These are phyloP conservation scores for Eristalis tenax DNA, from an alignment of 2,888 invertebrate genomes.

Conservation along the genomic window DNA sequence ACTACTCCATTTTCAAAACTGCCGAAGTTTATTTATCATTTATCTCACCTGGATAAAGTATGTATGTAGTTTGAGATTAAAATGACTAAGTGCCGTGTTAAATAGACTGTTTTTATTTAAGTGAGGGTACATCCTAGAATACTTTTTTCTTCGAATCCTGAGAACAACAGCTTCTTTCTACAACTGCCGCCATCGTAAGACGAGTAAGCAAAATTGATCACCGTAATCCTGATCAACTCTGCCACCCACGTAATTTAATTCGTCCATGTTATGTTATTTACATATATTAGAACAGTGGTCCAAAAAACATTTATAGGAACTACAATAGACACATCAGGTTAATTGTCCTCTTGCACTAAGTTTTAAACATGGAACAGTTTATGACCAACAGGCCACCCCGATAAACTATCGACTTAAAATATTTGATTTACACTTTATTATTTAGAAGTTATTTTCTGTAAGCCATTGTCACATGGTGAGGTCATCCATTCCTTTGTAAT, in stretches of 20 bases:
- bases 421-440: no score
- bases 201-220: no score
- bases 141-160: neutral
- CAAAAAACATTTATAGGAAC: neutral
- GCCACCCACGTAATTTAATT: no score
- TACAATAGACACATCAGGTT: neutral
- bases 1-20: constrained; percentile 14
- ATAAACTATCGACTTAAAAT: no score
- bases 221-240: no score
- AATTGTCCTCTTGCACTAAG: neutral
- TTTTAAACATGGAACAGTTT: neutral
- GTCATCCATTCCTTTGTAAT: neutral
- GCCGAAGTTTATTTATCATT: constrained; percentile 30
- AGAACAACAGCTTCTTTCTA: neutral
- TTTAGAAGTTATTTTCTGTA: neutral
- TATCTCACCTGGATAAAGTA: constrained; percentile 15
- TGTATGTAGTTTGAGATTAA: neutral
- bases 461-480: constrained; percentile 30
- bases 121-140: neutral
- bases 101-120: neutral
- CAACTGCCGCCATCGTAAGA: no score
- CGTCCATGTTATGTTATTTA: no score
- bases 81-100: neutral
- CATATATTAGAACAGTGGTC: no score
- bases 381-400: neutral